Conservation (phyloP, 1,140 invertebrate species). For the Orius laevigatus region DNA sequence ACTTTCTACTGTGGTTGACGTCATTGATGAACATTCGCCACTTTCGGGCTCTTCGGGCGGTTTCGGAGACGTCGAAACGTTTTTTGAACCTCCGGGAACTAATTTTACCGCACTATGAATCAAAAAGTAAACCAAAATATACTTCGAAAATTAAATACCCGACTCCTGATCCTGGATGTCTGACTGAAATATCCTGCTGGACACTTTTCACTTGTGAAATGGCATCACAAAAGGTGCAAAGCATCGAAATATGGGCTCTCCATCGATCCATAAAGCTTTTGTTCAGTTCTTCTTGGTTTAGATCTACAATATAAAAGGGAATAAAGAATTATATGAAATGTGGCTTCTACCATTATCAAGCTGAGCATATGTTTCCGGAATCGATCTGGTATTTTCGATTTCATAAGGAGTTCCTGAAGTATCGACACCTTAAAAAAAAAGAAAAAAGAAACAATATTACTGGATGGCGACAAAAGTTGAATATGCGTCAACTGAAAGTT, state of each 20-base stretch:
- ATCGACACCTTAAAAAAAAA: conserved; percentile 32
- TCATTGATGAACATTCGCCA: background rate
- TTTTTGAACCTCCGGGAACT: conserved; percentile 2
- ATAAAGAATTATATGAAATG: background rate
- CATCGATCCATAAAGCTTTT: conserved; percentile 14
- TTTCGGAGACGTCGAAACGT: background rate
- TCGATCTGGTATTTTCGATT: conserved; percentile 20
- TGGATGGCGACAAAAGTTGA: too few relatives aligned
- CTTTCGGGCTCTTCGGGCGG: background rate
- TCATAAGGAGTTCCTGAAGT: conserved; percentile 34
- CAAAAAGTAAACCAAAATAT: background rate
- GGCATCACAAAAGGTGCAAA: conserved; percentile 16
- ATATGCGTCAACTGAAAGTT: too few relatives aligned
- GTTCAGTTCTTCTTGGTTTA: conserved; percentile 1
- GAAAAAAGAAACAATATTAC: background rate
- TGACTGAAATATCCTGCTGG: conserved; percentile 13
- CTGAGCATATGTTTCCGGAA: conserved; percentile 18
- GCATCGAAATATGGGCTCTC: conserved; percentile 16
- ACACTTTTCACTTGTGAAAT: conserved; percentile 11
- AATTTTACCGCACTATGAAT: conserved; percentile 15
- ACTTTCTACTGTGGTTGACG: background rate
- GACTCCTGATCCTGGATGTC: conserved; percentile 17
- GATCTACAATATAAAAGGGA: conserved; percentile 1
- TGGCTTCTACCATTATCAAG: conserved; percentile 7
- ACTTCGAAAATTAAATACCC: conserved; percentile 6